Evolutionary conservation across 2,797 vertebrate species (phyloP).

Genomic region (Microtus agrestis): DNA sequence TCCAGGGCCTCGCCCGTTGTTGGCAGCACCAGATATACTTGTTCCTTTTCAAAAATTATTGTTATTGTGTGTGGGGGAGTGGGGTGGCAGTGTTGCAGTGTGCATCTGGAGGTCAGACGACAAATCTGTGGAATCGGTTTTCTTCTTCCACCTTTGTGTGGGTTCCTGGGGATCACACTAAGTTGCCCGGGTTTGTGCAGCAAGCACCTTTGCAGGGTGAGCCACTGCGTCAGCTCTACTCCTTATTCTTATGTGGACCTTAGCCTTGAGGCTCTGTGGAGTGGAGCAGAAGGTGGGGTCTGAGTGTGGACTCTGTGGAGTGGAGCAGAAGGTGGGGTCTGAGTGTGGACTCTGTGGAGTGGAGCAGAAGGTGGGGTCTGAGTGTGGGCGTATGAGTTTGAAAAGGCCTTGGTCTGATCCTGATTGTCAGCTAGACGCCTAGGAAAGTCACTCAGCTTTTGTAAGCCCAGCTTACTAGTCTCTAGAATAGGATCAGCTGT

Average conservation of each 20-base stretch:
- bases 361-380: background rate
- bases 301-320: background rate
- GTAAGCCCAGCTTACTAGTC: background rate
- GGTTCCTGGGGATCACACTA: background rate
- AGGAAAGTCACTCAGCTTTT: slow-evolving; percentile 13
- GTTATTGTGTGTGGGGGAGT: background rate
- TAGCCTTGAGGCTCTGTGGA: background rate
- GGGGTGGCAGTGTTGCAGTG: background rate
- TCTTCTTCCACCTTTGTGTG: background rate
- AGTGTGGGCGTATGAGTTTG: background rate
- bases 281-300: background rate
- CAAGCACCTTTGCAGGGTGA: background rate
- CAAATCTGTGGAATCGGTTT: background rate
- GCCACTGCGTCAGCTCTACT: background rate
- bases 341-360: background rate
- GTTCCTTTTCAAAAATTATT: background rate
- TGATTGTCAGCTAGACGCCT: background rate
- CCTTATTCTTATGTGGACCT: slow-evolving; percentile 2
- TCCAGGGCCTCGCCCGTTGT: background rate
- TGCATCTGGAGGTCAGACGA: background rate
- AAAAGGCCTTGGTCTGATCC: background rate
- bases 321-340: background rate
- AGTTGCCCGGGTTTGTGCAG: background rate
- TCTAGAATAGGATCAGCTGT: slow-evolving; percentile 5
- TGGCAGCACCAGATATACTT: background rate